phyloP scores from a whole-genome alignment of 2,113 vertebrate species.

The Arizona elegans region DNA sequence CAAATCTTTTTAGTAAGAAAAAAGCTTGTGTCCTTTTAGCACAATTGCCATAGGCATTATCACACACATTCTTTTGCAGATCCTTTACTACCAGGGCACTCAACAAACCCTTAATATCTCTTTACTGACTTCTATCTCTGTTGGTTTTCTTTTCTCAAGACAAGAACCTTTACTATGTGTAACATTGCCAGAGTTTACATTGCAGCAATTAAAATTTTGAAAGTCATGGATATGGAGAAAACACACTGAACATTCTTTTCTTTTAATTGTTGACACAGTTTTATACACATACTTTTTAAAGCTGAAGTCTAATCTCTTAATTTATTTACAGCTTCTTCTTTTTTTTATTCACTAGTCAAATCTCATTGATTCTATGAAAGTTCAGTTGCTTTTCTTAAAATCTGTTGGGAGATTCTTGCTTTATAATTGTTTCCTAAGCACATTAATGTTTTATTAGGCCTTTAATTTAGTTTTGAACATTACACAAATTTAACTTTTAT shows the following conservation, averaged over 20 bases:
- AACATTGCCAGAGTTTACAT: neutral
- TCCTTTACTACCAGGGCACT: neutral
- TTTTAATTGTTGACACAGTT: neutral
- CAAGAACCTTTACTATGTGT: neutral
- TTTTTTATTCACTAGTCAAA: neutral
- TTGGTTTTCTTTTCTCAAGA: neutral
- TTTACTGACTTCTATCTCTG: neutral
- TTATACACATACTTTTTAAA: neutral
- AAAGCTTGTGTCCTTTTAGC: neutral
- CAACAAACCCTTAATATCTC: neutral
- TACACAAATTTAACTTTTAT: neutral
- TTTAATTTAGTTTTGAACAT: neutral
- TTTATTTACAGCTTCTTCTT: neutral
- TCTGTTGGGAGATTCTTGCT: neutral
- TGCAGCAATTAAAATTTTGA: neutral
- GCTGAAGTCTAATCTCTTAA: neutral
- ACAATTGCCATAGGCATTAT: neutral
- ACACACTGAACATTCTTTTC: neutral
- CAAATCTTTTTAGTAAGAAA: neutral
- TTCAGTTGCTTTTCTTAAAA: neutral
- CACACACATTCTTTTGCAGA: neutral
- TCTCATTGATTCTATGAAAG: neutral
- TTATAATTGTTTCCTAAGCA: neutral
- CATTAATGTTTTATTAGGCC: neutral
- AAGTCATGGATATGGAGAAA: neutral